Conservation (phyloP, 2,888 invertebrate species). For the Ophion slaviceki region DNA sequence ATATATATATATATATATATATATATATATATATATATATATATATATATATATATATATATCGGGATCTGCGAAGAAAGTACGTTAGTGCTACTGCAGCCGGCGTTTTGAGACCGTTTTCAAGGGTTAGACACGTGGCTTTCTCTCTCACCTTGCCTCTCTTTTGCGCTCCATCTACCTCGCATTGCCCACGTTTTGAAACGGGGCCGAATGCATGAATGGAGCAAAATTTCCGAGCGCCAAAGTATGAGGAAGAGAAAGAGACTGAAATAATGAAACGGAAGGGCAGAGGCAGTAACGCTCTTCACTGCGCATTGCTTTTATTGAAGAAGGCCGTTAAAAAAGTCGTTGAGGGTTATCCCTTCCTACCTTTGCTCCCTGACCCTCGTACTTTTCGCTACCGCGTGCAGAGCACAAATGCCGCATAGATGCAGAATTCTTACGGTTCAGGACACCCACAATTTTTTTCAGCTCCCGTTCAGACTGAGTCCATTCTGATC, state of each 20-base stretch:
- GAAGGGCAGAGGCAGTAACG: slow-evolving; percentile 5
- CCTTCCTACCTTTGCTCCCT: slow-evolving; percentile 13
- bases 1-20: too few species aligned
- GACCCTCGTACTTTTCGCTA: not conserved
- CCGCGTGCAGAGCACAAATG: slow-evolving; percentile 8
- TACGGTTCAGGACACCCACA: not conserved
- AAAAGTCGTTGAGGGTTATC: slow-evolving; percentile 54
- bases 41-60: too few species aligned
- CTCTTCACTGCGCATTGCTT: slow-evolving; percentile 40
- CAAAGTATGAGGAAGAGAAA: slow-evolving; percentile 18
- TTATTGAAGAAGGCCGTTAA: slow-evolving; percentile 51
- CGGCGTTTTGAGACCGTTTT: slow-evolving; percentile 44
- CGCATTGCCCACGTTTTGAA: slow-evolving; percentile 11
- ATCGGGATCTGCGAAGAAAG: not conserved
- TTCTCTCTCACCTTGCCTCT: not conserved
- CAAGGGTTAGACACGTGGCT: slow-evolving; percentile 33
- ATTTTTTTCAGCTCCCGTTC: slow-evolving; percentile 4
- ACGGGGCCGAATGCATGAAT: slow-evolving; percentile 51
- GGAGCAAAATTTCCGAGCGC: slow-evolving; percentile 27
- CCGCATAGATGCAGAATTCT: not conserved
- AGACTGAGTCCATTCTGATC: not conserved
- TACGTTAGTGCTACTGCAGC: slow-evolving; percentile 41
- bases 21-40: too few species aligned
- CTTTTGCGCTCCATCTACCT: not conserved
- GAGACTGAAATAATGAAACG: slow-evolving; percentile 2